Evolutionary conservation across 2,797 vertebrate species (phyloP).

Genomic region (Platyrinchus mystaceus): DNA sequence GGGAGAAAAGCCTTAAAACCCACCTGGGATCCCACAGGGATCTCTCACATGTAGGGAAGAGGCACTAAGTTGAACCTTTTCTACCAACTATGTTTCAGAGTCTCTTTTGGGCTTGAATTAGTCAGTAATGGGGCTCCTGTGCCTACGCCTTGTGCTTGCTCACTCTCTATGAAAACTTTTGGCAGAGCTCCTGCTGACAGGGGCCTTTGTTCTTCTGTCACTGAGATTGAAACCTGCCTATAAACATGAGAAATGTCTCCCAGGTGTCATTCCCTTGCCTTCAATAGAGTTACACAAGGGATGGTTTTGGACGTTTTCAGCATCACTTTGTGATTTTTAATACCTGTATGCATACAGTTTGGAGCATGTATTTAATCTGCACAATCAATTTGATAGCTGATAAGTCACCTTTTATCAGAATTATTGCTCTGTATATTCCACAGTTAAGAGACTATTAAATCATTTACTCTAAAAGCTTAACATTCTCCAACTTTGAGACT

Average conservation of each 20-base stretch:
- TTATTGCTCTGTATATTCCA: conserved; percentile 27
- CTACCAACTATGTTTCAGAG: background rate
- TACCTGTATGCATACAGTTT: conserved; percentile 7
- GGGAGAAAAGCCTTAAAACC: background rate
- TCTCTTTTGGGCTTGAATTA: background rate
- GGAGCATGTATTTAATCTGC: conserved; percentile 48
- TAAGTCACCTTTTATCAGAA: conserved; percentile 51
- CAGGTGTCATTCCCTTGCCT: background rate
- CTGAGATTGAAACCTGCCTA: conserved; percentile 44
- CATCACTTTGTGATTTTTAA: conserved; percentile 41
- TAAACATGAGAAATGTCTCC: conserved; percentile 32
- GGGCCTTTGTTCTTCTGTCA: conserved; percentile 35
- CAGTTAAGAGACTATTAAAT: conserved; percentile 42
- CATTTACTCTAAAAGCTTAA: conserved; percentile 44
- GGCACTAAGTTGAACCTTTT: background rate
- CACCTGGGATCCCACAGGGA: background rate
- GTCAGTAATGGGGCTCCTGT: background rate
- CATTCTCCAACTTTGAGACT: background rate
- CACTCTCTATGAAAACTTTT: background rate
- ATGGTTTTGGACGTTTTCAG: conserved; percentile 45
- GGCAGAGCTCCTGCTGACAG: background rate
- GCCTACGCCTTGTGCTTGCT: background rate
- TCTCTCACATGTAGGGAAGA: background rate
- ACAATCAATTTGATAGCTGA: conserved; percentile 46
- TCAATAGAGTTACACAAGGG: conserved; percentile 39